Conservation (phyloP, 2,888 invertebrate genomes). For the Heliconius cydno region DNA sequence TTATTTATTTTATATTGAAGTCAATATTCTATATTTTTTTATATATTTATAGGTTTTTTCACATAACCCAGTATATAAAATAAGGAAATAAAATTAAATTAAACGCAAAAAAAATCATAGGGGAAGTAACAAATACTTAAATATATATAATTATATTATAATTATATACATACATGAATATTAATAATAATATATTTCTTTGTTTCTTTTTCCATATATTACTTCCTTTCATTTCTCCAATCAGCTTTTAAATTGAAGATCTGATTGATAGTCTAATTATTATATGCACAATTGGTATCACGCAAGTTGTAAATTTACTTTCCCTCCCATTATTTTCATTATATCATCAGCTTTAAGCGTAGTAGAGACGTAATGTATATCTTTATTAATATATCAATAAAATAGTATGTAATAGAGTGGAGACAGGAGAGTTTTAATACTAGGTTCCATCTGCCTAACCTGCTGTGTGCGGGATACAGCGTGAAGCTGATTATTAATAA, state of each 20-base stretch:
- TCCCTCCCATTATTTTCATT: not conserved
- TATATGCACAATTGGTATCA: conserved; percentile 3
- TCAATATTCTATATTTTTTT: no score
- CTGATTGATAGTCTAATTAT: conserved; percentile 13
- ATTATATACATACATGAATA: not conserved
- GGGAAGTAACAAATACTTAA: not conserved
- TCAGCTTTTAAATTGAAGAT: not conserved
- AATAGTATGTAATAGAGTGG: no score
- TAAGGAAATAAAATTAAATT: not conserved
- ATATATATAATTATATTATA: not conserved
- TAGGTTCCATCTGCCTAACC: no score
- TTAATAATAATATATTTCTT: not conserved
- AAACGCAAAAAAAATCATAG: not conserved
- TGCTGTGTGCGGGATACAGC: no score
- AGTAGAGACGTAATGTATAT: no score
- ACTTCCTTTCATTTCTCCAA: not conserved
- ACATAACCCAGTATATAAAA: not conserved
- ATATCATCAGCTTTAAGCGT: not conserved
- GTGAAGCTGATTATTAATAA: no score
- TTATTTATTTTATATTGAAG: no score
- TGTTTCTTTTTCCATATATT: not conserved
- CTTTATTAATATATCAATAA: no score
- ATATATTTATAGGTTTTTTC: not conserved
- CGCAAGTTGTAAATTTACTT: conserved; percentile 3
- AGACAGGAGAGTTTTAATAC: no score